Evolutionary conservation across 2,888 invertebrate species (phyloP).

Genomic region (Protophormia terraenovae): DNA sequence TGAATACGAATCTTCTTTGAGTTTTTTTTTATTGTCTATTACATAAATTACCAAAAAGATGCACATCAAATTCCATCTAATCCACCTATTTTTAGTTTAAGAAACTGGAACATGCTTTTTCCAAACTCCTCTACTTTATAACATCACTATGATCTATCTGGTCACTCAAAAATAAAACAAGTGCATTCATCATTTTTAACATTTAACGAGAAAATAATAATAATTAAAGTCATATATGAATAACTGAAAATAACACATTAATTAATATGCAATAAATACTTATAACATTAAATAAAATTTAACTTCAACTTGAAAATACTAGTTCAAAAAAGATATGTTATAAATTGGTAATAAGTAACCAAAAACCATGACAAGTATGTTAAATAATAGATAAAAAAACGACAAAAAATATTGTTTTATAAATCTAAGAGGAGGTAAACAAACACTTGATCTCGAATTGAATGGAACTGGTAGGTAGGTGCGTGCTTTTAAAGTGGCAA

Average conservation of each 20-base stretch:
- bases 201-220: neutral
- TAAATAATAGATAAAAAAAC: neutral
- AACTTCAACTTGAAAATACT: conserved; percentile 11
- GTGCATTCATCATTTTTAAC: neutral
- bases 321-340: neutral
- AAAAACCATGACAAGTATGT: neutral
- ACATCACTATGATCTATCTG: too few species aligned
- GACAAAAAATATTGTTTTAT: neutral
- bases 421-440: neutral
- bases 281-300: neutral
- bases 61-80: too few species aligned
- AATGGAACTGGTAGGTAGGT: neutral
- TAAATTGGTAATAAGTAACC: neutral
- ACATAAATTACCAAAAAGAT: too few species aligned
- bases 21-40: too few species aligned
- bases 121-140: too few species aligned
- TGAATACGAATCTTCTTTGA: too few species aligned
- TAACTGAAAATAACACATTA: neutral
- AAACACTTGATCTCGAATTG: conserved; percentile 3
- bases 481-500: neutral
- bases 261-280: neutral
- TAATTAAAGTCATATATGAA: neutral
- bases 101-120: too few species aligned
- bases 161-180: neutral
- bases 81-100: too few species aligned